phyloP scores from a whole-genome alignment of 1,140 invertebrate genomes.

The Drosophila tani region DNA sequence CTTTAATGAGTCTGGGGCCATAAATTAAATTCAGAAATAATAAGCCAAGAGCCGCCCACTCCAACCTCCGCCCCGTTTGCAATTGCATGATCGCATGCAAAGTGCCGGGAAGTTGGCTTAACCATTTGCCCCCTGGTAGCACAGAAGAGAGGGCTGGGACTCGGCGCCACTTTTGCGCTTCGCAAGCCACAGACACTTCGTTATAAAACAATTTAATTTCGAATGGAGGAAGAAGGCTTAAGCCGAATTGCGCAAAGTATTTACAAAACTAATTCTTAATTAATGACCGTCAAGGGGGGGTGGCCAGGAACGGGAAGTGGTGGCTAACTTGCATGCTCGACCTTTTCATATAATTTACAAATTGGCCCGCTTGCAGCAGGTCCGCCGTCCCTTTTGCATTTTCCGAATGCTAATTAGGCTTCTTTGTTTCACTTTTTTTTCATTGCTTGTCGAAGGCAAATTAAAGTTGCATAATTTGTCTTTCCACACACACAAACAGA shows the following conservation, averaged over 20 bases:
- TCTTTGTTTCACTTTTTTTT: conserved; percentile 34
- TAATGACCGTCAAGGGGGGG: conserved; percentile 47
- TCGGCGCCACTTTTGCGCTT: conserved; percentile 76
- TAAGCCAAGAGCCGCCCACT: conserved; percentile 33
- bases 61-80: conserved; percentile 1
- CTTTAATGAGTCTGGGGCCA: conserved; percentile 57
- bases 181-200: conserved; percentile 77
- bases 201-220: conserved; percentile 81
- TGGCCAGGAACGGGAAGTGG: conserved; percentile 50
- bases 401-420: conserved; percentile 66
- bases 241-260: conserved; percentile 58
- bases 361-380: conserved; percentile 50
- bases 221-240: conserved; percentile 10
- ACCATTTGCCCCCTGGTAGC: conserved; percentile 36
- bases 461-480: conserved; percentile 67
- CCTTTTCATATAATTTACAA: conserved; percentile 78
- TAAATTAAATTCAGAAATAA: conserved; percentile 79
- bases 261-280: conserved; percentile 80
- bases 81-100: conserved; percentile 77
- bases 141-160: background rate
- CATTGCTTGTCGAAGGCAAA: conserved; percentile 53
- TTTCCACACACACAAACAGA: background rate
- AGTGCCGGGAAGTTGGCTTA: conserved; percentile 51
- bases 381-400: conserved; percentile 39
- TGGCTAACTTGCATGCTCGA: conserved; percentile 69